Base-by-base conservation (phyloP, 2,888 invertebrate genomes). In the Tyria jacobaeae region DNA sequence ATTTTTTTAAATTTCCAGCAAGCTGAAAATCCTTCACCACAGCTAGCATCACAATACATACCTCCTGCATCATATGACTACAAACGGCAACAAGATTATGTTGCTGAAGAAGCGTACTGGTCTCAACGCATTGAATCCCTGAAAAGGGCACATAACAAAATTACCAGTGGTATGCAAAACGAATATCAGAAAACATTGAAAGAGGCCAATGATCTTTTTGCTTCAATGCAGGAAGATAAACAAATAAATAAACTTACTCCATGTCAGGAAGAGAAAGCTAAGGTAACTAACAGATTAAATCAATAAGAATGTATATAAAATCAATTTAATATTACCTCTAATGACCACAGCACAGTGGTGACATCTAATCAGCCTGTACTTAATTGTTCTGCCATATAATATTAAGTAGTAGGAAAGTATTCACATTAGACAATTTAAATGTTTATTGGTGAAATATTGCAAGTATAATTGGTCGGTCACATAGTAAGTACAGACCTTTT, bases 51-150 rank as follows among this genome's bases (percentile, higher is more conserved):
- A 60, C 85, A 87, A 27, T 86, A 85, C 47, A 68, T 80, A 21
- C 84, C 85, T 12, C 86, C 89, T n/a, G 85, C 87, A 0, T 78
- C 70, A 41, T 90, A 89, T 39, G 89, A 91, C 52, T 75, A 85
- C 12, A 86, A 76, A 68, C 84, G 69, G 41, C 84, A 88, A 34
- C 83, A 88, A 37, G 89, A 92, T 12, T 75, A 83, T 31, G 89
- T 87, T 10, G 88, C 90, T 2, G 94, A 94, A 57, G 94, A 94
- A 70, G 91, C 89, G 4, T 94, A 94, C 78, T 94, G 94, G 94
- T 79, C 89, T 7, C 86, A 87, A 24, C 86, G 94, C 15, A 93
- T 94, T 70, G 93, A 94, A 68, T 83, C 84, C 64, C 80, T 94
- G 15, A 93, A 92, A 68, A 79, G 90, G 44, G 85, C 89, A 64